Evolutionary conservation across 2,113 vertebrate species (phyloP).

Genomic region (Cygnus atratus): DNA sequence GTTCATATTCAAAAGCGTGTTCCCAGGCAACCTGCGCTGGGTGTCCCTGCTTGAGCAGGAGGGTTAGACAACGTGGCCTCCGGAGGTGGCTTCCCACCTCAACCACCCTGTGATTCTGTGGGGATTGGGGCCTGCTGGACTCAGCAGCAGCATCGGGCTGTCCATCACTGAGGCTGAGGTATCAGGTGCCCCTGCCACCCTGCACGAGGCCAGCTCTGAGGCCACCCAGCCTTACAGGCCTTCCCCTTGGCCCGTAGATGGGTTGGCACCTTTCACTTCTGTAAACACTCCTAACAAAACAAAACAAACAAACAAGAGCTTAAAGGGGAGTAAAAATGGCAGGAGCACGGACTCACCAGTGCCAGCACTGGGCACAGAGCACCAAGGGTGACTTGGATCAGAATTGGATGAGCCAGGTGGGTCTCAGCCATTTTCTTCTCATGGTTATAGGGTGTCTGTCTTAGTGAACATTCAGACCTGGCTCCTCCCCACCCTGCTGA

Average conservation of each 20-base stretch:
- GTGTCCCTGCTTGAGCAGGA: no score
- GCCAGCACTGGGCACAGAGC: rapidly evolving
- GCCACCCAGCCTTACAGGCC: neutral
- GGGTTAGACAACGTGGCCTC: neutral
- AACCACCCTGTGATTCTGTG: neutral
- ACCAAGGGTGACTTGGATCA: neutral
- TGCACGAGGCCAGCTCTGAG: neutral
- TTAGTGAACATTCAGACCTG: neutral
- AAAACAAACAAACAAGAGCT: neutral
- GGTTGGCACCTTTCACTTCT: neutral
- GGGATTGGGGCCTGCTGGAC: neutral
- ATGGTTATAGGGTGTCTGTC: neutral
- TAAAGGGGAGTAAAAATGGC: neutral
- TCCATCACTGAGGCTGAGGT: neutral
- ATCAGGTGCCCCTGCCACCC: neutral
- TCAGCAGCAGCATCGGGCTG: neutral
- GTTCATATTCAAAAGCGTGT: neutral
- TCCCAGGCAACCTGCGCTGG: neutral
- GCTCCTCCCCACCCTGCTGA: neutral
- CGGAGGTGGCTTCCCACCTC: neutral
- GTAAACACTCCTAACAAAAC: neutral
- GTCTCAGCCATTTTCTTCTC: neutral
- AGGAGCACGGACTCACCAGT: neutral
- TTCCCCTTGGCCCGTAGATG: rapidly evolving
- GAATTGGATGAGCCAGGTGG: rapidly evolving